Evolutionary conservation across 2,797 vertebrate genomes (phyloP).

Genomic region (Xiphorhynchus erythropygius): DNA sequence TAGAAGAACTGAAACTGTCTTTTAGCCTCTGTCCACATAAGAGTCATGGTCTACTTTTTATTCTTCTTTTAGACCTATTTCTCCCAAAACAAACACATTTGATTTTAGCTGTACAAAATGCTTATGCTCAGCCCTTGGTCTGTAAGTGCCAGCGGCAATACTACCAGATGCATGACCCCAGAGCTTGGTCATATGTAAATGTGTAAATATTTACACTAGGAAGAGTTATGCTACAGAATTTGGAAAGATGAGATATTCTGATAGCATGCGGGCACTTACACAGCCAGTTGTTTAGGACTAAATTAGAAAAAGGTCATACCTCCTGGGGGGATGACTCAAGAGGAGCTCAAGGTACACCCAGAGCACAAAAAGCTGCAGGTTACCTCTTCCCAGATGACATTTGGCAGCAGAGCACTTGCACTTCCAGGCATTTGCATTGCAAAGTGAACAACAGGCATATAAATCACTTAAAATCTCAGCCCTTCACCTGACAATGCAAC

Average conservation of each 20-base stretch:
- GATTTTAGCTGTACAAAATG: background rate
- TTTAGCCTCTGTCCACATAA: background rate
- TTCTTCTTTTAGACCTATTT: background rate
- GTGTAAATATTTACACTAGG: background rate
- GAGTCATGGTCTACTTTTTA: background rate
- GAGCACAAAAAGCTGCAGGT: background rate
- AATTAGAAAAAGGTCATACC: background rate
- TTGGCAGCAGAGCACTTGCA: background rate
- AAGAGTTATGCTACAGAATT: background rate
- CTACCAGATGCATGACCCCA: background rate
- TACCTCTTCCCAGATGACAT: constrained; percentile 7
- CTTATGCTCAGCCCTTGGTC: background rate
- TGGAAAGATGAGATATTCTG: background rate
- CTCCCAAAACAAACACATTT: background rate
- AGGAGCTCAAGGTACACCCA: background rate
- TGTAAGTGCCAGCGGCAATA: background rate
- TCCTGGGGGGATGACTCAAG: background rate
- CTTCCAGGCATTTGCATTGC: constrained; percentile 28
- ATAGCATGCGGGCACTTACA: background rate
- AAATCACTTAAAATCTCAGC: constrained; percentile 27
- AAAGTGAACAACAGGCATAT: background rate
- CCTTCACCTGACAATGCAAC: background rate
- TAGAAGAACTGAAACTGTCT: background rate
- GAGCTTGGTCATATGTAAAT: background rate
- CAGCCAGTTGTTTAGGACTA: background rate